These are phyloP conservation scores for Aegotheles bennettii DNA, from an alignment of 2,113 vertebrate genomes.

Conservation along the genomic window DNA sequence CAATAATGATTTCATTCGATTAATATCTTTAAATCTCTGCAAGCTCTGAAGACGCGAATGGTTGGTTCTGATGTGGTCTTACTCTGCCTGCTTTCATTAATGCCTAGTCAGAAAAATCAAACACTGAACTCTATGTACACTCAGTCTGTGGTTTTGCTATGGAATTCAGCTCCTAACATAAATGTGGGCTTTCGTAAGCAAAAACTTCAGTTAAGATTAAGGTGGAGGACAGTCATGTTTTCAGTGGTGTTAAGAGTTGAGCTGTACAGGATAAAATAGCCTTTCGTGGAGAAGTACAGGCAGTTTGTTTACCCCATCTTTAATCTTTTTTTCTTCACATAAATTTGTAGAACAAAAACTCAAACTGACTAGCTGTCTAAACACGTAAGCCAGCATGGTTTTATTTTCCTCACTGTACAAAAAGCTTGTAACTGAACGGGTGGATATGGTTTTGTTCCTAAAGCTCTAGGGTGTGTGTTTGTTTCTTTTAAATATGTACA, in stretches of 20 bases:
- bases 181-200: neutral
- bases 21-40: neutral
- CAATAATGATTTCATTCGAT: neutral
- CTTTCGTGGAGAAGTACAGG: neutral
- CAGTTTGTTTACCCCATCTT: neutral
- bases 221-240: neutral
- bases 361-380: neutral
- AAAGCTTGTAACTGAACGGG: neutral
- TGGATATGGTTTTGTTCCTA: neutral
- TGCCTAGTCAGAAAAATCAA: neutral
- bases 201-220: neutral
- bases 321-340: neutral
- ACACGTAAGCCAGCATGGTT: neutral
- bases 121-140: neutral
- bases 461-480: neutral
- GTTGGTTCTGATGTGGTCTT: neutral
- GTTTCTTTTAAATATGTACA: neutral
- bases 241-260: neutral
- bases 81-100: neutral
- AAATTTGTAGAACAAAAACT: neutral
- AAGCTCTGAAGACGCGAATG: neutral
- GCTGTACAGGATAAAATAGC: neutral
- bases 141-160: neutral
- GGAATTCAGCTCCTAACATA: neutral
- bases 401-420: neutral